Percentiles rank a stretch among this genome's conserved stretches.
Conservation (phyloP, 2,113 vertebrate genomes). For the Nematolebias whitei region DNA sequence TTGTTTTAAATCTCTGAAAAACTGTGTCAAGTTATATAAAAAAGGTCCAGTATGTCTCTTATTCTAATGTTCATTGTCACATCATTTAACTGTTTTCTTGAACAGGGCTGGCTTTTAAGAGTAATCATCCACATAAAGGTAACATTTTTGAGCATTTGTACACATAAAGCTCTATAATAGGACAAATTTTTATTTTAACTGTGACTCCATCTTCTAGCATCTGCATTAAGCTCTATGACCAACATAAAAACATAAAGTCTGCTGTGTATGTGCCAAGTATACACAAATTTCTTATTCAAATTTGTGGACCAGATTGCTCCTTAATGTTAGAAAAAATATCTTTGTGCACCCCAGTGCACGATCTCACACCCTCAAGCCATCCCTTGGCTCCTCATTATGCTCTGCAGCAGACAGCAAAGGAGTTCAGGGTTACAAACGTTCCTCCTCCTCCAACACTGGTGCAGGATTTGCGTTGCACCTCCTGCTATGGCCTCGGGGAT, state of each 20-base stretch:
- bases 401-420: conserved; percentile 31
- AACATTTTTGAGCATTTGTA: background rate
- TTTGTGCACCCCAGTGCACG: conserved; percentile 10
- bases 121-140: background rate
- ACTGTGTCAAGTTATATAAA: background rate
- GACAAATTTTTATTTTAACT: background rate
- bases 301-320: background rate
- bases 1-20: background rate
- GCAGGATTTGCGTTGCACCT: conserved; percentile 24
- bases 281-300: conserved; percentile 13
- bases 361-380: conserved; percentile 32
- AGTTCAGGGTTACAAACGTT: conserved; percentile 35
- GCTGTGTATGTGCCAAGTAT: background rate
- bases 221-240: conserved; percentile 11
- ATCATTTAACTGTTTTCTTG: background rate
- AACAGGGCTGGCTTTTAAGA: background rate
- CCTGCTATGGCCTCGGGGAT: conserved; percentile 49
- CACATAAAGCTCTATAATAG: no score
- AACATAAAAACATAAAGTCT: conserved; percentile 11
- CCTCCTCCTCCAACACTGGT: conserved; percentile 34
- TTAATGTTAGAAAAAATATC: conserved; percentile 31
- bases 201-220: background rate
- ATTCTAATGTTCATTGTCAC: background rate
- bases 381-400: conserved; percentile 68
- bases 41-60: background rate